Evolutionary conservation across 2,888 invertebrate genomes (phyloP), one percentile per base, ranked within the genome.

Genomic region (Kuschelorhynchus macadamiae): DNA sequence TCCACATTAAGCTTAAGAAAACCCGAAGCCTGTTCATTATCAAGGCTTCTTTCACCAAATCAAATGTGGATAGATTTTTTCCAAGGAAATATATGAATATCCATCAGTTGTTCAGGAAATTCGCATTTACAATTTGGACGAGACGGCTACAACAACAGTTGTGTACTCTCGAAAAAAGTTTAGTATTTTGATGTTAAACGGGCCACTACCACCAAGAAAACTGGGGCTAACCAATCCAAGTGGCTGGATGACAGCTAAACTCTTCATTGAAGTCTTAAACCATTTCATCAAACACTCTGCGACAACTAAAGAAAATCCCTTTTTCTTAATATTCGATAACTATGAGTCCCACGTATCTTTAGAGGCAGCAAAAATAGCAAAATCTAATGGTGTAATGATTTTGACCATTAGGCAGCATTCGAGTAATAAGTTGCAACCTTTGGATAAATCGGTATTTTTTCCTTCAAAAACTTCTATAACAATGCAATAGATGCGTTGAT

Each of bases 261-360:
- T 4, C 12, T 36, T 36, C 12, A 3, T 36, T 3, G 11, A 36
- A 36, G 4, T 7, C 11, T 3, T 36, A 7, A 12, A 7, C 2
- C 36, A 36, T 36, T 36, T 36, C 11, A 11, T 36, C 2, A 36
- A 36, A 12, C 11, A 36, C 11, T 36, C 36, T 9, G 2, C 4
- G 2, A 7, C 9, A 36, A n/a, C 36, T 11, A 9, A 8, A n/a
- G 36, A 36, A 36, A 36, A 36, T 12, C 9, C 7, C 4, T 3
- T 3, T 36, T 5, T 3, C 4, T 7, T 25, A 25, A 25, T 25
- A 25, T 7, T 79, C 65, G 78, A 80, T 61, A 78, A 78, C 55
- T 78, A 79, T 50, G 78, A 79, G 42, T 76, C 74, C 1, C 80
- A 79, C 70, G 72, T 79, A 12, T 76, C 42, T 8, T 46, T 63